Evolutionary conservation across 1,140 invertebrate species (phyloP), one percentile per base, ranked within the genome.

Genomic region (Adoxophyes honmai): DNA sequence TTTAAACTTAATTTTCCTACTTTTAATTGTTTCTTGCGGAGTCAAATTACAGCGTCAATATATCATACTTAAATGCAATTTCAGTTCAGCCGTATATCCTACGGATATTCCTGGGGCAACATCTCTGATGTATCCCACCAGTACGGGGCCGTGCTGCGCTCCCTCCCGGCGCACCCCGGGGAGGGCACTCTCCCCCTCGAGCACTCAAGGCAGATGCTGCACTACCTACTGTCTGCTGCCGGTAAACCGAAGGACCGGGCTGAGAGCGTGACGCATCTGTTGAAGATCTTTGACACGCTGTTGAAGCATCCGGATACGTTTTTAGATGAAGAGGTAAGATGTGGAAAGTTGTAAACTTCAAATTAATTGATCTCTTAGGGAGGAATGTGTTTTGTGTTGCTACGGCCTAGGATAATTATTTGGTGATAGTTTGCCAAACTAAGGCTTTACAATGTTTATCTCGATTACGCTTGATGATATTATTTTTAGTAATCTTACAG

Each of bases 41-140:
- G n/a, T n/a, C n/a, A n/a, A n/a, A n/a, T n/a, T n/a, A n/a, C n/a
- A n/a, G n/a, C n/a, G n/a, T n/a, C n/a, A n/a, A n/a, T n/a, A n/a
- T n/a, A n/a, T n/a, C n/a, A n/a, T n/a, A n/a, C n/a, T n/a, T n/a
- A n/a, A n/a, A n/a, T n/a, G n/a, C n/a, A n/a, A 39, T 71, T 79
- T 15, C 74, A 93, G 89, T 94, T 94, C 67, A 90, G 79, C 6
- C 90, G 90, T 2, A 73, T 93, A 13, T 93, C 91, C 0, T 89
- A 93, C 34, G 94, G 94, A 0, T 94, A 93, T 59, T 93, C 93
- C 57, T 92, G 91, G 66, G 90, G 87, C 6, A 91, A 90, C 11
- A 78, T 88, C 0, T 81, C 80, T 1, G 36, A 75, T 38, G 71
- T 87, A 4, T 86, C 90, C 9, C 80, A 78, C 4, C 80, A 90